These are phyloP conservation scores for mouse (Mus musculus) DNA, from an alignment of 2,113 vertebrate genomes.

Conservation along the genomic window DNA sequence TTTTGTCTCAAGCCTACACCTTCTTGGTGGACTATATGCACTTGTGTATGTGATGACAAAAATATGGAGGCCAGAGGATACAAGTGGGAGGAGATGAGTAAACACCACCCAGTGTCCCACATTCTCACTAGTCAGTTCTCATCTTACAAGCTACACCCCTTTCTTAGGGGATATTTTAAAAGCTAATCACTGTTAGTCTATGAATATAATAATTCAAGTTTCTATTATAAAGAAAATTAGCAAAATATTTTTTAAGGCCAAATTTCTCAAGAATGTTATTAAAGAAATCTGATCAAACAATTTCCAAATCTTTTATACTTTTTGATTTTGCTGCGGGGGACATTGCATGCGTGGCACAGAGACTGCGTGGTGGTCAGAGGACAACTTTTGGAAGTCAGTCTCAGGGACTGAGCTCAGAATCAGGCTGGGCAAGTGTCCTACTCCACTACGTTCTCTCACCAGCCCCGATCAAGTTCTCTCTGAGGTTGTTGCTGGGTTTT, in stretches of 20 bases:
- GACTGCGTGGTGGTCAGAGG: neutral
- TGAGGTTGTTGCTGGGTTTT: neutral
- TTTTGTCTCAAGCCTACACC: neutral
- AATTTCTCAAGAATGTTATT: conserved; percentile 38
- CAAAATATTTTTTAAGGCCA: conserved; percentile 17
- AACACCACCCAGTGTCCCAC: neutral
- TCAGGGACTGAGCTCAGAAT: no score
- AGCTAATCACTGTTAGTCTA: conserved; percentile 8
- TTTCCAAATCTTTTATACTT: neutral
- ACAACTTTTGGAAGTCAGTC: neutral
- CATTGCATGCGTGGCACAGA: neutral
- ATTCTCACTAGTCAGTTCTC: neutral
- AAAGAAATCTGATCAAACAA: conserved; percentile 28
- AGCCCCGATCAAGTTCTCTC: neutral
- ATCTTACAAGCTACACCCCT: neutral
- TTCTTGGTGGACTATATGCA: neutral
- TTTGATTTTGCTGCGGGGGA: neutral
- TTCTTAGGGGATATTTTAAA: conserved; percentile 15
- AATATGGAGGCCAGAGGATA: neutral
- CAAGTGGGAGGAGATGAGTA: neutral
- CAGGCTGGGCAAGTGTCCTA: neutral
- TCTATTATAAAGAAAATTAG: conserved; percentile 4
- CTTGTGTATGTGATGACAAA: neutral
- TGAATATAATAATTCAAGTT: neutral
- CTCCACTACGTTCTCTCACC: neutral